Conservation (phyloP, 2,888 invertebrate genomes). For the Meliscaeva auricollis region DNA sequence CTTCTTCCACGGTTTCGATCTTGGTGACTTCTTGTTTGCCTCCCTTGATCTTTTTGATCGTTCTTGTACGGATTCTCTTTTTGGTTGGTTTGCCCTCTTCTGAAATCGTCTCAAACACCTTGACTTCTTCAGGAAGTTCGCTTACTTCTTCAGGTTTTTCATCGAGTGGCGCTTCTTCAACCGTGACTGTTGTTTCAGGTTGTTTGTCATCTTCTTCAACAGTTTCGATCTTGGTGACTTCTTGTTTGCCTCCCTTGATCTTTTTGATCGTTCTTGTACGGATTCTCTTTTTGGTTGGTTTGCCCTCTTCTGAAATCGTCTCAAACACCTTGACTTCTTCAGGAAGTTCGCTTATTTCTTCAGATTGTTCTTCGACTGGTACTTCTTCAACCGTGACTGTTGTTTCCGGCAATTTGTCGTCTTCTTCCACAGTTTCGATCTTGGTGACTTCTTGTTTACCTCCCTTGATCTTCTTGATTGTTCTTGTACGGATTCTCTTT, state of each 20-base stretch:
- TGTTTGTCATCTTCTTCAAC: slow-evolving; percentile 45
- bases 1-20: slow-evolving; percentile 44
- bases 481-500: slow-evolving; percentile 26
- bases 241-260: slow-evolving; percentile 42
- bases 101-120: slow-evolving; percentile 15
- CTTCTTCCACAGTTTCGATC: slow-evolving; percentile 38
- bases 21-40: slow-evolving; percentile 52
- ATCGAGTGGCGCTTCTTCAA: slow-evolving; percentile 38
- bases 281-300: slow-evolving; percentile 33
- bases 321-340: slow-evolving; percentile 37
- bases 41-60: slow-evolving; percentile 42
- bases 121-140: slow-evolving; percentile 43
- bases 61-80: slow-evolving; percentile 33
- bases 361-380: slow-evolving; percentile 30
- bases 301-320: slow-evolving; percentile 35
- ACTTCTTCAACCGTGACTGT: slow-evolving; percentile 43
- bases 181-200: slow-evolving; percentile 40
- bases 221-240: slow-evolving; percentile 48
- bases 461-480: slow-evolving; percentile 41
- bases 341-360: slow-evolving; percentile 20
- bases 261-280: slow-evolving; percentile 41
- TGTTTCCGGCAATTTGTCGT: slow-evolving; percentile 36
- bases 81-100: slow-evolving; percentile 47
- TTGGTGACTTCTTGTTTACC: slow-evolving; percentile 45
- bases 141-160: slow-evolving; percentile 34